Base-by-base conservation (phyloP, 2,797 vertebrate genomes). In the Diplodus puntazzo region DNA sequence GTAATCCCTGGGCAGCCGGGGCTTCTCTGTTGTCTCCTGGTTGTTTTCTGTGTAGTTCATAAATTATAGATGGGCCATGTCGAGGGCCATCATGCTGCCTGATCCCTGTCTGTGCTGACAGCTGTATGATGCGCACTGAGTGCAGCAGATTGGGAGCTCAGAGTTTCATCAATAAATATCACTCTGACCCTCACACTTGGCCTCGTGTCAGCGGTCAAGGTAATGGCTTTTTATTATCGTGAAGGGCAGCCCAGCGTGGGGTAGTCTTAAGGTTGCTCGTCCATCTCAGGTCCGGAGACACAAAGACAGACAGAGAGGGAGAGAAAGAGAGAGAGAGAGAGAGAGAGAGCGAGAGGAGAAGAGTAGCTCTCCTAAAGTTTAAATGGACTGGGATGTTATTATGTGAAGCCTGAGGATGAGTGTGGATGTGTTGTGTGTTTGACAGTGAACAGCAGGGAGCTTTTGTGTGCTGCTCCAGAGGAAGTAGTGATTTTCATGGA, bases 111-210 rank as follows among this genome's bases (percentile, higher is more conserved):
- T 96, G 96, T 94, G 95, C 96, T 99, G 98, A 99, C 98, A 99
- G 98, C 97, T 98, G 97, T 96, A 98, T 99, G 97, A 98, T 98
- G 96, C 96, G 95, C 97, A 96, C 97, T 99, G 96, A 97, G 97
- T 97, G 97, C 96, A 95, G 97, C 97, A 98, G 97, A 97, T 97
- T 97, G 96, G 96, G 95, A 98, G 97, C 97, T 98, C 97, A 98
- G 97, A 97, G 96, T 98, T 99, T 98, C 97, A 98, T 99, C 98
- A 98, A 98, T 99, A 99, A 98, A 98, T 97, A 97, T 96, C 97
- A 98, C 96, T 97, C 97, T 98, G 97, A 98, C 95, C 95, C 95
- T 96, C 95, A 96, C 95, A 94, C 95, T 94, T 97, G 94, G 95
- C 97, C 98, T 98, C 95, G 96, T 98, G 98, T 98, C 96, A 96